These are phyloP conservation scores for Lochmaea capreae DNA, from an alignment of 2,888 invertebrate species.

Conservation along the genomic window DNA sequence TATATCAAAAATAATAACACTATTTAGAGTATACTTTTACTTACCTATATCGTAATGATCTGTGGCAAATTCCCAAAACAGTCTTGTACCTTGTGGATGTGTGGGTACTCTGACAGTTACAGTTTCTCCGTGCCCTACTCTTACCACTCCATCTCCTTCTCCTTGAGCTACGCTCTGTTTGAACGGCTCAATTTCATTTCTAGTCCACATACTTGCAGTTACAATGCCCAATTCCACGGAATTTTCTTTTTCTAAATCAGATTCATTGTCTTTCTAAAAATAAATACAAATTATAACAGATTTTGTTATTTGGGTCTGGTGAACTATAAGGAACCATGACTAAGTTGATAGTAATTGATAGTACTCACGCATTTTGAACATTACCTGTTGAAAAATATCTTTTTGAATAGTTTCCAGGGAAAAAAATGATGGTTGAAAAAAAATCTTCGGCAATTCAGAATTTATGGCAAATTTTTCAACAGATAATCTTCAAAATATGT, in stretches of 20 bases:
- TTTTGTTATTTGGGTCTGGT: conserved; percentile 27
- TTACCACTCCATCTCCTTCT: conserved; percentile 88
- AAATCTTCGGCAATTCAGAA: too few species aligned
- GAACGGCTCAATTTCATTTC: conserved; percentile 86
- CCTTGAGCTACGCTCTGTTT: conserved; percentile 79
- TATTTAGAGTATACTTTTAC: neutral
- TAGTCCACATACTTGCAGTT: conserved; percentile 96
- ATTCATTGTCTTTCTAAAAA: conserved; percentile 23
- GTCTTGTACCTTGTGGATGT: conserved; percentile 88
- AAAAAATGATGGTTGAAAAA: too few species aligned
- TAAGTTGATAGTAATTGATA: too few species aligned
- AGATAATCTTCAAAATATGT: too few species aligned
- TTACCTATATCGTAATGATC: conserved; percentile 94
- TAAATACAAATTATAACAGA: conserved; percentile 33
- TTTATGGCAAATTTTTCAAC: too few species aligned
- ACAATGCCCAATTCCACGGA: conserved; percentile 64
- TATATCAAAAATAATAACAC: conserved; percentile 5
- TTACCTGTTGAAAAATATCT: too few species aligned
- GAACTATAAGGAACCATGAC: too few species aligned
- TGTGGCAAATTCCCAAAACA: conserved; percentile 99
- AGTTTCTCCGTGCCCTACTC: conserved; percentile 96
- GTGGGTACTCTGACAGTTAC: conserved; percentile 98
- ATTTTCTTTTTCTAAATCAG: conserved; percentile 41
- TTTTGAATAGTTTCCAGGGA: too few species aligned
- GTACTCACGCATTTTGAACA: too few species aligned